These are phyloP conservation scores for Coryphaenoides rupestris DNA, from an alignment of 2,113 vertebrate genomes.

Conservation along the genomic window DNA sequence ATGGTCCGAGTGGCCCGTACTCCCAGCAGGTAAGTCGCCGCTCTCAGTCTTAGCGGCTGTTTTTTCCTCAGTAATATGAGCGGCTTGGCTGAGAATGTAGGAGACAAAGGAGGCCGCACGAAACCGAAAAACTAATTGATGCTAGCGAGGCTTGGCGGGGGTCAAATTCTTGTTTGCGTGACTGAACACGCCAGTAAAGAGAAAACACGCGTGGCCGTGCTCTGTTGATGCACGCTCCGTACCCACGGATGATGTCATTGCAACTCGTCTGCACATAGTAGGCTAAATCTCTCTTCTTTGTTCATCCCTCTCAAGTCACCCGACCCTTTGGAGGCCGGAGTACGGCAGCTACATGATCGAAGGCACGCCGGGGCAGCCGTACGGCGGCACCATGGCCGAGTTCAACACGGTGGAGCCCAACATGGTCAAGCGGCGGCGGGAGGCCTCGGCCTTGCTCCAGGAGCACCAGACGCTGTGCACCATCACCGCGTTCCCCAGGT, in stretches of 20 bases:
- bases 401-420: slow-evolving; percentile 98
- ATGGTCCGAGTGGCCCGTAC: no score
- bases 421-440: slow-evolving; percentile 89
- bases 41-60: no score
- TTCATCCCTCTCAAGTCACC: slow-evolving; percentile 78
- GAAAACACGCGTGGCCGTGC: slow-evolving; percentile 42
- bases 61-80: no score
- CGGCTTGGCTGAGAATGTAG: no score
- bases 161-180: slow-evolving; percentile 44
- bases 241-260: slow-evolving; percentile 47
- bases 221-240: slow-evolving; percentile 46
- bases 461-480: slow-evolving; percentile 85
- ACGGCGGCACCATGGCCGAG: slow-evolving; percentile 96
- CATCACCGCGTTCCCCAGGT: slow-evolving; percentile 95
- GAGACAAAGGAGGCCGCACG: no score
- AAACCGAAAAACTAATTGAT: no score
- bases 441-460: slow-evolving; percentile 84
- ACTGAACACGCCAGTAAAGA: slow-evolving; percentile 38
- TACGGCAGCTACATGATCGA: slow-evolving; percentile 99
- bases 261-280: slow-evolving; percentile 27
- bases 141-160: not conserved
- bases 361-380: slow-evolving; percentile 93
- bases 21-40: no score
- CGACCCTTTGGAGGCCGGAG: slow-evolving; percentile 96
- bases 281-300: slow-evolving; percentile 4